A percentile compares a stretch with the other conserved stretches of the same genome.
These are phyloP conservation scores for Crotalus helleri DNA, from an alignment of 2,113 vertebrate genomes.

Conservation along the genomic window DNA sequence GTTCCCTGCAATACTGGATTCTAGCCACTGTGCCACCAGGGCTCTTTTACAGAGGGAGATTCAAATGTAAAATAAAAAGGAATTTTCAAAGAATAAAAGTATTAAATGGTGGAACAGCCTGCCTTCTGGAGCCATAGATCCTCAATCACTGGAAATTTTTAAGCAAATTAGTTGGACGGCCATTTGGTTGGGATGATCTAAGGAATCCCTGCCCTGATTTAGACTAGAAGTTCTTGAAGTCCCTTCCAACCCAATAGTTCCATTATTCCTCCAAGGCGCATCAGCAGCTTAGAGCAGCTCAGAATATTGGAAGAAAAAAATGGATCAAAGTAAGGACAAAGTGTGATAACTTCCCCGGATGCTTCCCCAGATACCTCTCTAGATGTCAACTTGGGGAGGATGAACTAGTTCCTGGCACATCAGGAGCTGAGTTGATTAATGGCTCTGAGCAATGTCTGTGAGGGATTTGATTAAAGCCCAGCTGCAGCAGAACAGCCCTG, in stretches of 20 bases:
- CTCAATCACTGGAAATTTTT: neutral
- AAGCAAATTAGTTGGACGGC: neutral
- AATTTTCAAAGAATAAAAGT: neutral
- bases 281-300: neutral
- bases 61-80: neutral
- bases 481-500: too few relatives aligned
- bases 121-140: neutral
- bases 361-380: too few relatives aligned
- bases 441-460: too few relatives aligned
- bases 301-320: neutral
- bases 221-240: neutral
- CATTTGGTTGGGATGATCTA: neutral
- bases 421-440: too few relatives aligned
- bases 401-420: too few relatives aligned
- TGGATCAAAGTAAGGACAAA: neutral
- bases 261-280: neutral
- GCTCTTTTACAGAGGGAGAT: neutral
- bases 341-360: too few relatives aligned
- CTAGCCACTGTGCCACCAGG: neutral
- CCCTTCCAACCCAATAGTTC: neutral
- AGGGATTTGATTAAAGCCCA: too few relatives aligned
- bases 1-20: neutral
- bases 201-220: neutral
- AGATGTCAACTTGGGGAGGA: too few relatives aligned
- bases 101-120: neutral